These are phyloP conservation scores for Girardinus metallicus DNA, from an alignment of 2,797 vertebrate species.

Conservation along the genomic window DNA sequence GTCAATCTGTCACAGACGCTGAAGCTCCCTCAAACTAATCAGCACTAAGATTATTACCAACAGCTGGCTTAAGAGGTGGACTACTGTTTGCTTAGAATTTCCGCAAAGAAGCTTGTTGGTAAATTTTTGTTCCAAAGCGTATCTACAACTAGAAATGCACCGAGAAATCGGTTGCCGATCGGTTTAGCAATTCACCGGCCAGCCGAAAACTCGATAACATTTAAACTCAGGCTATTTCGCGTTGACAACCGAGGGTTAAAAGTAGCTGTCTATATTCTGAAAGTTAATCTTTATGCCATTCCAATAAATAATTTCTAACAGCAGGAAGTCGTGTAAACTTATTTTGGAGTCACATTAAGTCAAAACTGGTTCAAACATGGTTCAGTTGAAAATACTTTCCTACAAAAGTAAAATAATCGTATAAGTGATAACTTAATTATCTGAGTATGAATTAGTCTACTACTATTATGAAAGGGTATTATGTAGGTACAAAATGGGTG, in stretches of 20 bases:
- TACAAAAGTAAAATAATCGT: not conserved
- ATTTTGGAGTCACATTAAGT: not conserved
- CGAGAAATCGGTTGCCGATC: not conserved
- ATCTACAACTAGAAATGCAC: not conserved
- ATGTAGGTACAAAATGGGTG: not conserved
- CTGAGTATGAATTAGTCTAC: not conserved
- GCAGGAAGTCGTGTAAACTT: not conserved
- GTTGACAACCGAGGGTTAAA: not conserved
- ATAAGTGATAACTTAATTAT: not conserved
- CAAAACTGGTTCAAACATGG: not conserved
- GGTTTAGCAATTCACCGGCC: not conserved
- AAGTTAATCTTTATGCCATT: not conserved
- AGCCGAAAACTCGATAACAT: not conserved
- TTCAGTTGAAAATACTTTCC: not conserved
- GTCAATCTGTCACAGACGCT: constrained; percentile 19
- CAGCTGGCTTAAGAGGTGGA: constrained; percentile 17
- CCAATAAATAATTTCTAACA: not conserved
- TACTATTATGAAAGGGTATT: not conserved
- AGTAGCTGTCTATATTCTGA: not conserved
- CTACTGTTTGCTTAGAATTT: constrained; percentile 13
- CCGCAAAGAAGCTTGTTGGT: not conserved
- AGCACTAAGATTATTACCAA: constrained; percentile 12
- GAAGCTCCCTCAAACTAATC: constrained; percentile 15
- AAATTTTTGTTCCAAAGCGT: not conserved
- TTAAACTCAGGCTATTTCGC: not conserved